Evolutionary conservation across 2,888 invertebrate genomes (phyloP).

Genomic region (Fragum whitleyi): DNA sequence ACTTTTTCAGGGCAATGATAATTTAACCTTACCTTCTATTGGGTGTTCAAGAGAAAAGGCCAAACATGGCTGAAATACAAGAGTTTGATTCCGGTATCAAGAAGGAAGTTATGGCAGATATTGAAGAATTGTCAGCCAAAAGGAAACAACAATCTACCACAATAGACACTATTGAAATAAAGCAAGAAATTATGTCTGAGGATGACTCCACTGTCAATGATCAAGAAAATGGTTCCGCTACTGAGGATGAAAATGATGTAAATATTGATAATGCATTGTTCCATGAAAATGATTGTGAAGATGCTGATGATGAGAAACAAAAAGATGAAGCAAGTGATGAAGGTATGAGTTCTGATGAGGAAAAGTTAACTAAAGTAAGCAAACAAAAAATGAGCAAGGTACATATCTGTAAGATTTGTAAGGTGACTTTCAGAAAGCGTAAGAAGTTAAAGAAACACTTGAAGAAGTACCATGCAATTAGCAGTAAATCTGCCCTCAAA

Average conservation of each 20-base stretch:
- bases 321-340: neutral
- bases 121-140: neutral
- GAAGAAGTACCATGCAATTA: neutral
- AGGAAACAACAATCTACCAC: neutral
- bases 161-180: neutral
- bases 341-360: neutral
- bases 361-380: neutral
- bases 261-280: neutral
- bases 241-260: neutral
- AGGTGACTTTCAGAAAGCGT: neutral
- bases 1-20: no score
- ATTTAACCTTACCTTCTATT: no score
- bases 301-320: neutral
- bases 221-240: neutral
- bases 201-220: neutral
- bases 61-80: neutral
- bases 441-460: constrained; percentile 4
- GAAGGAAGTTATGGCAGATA: neutral
- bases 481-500: neutral
- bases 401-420: neutral
- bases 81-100: neutral
- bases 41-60: no score
- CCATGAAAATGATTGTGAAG: neutral
- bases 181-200: neutral
- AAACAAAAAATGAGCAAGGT: neutral